Evolutionary conservation across 2,113 vertebrate species (phyloP).

Genomic region (Sus scrofa): DNA sequence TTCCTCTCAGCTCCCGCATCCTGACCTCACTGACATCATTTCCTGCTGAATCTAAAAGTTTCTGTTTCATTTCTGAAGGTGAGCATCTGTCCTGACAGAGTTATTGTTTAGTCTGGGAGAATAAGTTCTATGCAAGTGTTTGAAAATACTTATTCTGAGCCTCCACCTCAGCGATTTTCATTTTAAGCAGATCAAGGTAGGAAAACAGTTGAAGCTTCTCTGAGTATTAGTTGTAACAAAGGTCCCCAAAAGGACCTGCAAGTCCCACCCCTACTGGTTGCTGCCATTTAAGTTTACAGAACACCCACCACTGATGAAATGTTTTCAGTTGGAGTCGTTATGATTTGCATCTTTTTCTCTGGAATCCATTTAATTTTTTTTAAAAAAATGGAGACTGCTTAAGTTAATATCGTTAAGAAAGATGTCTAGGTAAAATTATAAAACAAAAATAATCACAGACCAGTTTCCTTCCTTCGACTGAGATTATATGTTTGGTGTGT

Average conservation of each 20-base stretch:
- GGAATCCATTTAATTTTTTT: neutral
- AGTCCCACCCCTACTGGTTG: neutral
- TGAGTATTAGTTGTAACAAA: accelerated
- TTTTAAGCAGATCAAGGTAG: neutral
- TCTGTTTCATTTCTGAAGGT: conserved; percentile 24
- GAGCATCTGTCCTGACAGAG: neutral
- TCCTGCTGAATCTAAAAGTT: neutral
- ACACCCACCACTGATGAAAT: neutral
- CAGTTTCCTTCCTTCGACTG: neutral
- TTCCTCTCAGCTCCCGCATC: neutral
- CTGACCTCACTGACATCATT: neutral
- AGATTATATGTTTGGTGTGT: neutral
- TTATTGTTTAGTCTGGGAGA: neutral
- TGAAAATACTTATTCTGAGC: neutral
- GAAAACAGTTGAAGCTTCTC: neutral
- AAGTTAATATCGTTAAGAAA: neutral
- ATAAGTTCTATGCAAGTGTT: neutral
- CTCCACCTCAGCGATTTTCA: neutral
- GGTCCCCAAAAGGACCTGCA: neutral
- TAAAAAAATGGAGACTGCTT: neutral
- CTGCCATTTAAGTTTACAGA: neutral
- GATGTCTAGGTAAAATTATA: neutral
- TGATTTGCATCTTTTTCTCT: neutral
- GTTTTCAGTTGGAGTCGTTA: neutral
- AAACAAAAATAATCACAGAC: neutral